Conservation (phyloP, 2,888 invertebrate genomes). For the Trypoxylon attenuatum region DNA sequence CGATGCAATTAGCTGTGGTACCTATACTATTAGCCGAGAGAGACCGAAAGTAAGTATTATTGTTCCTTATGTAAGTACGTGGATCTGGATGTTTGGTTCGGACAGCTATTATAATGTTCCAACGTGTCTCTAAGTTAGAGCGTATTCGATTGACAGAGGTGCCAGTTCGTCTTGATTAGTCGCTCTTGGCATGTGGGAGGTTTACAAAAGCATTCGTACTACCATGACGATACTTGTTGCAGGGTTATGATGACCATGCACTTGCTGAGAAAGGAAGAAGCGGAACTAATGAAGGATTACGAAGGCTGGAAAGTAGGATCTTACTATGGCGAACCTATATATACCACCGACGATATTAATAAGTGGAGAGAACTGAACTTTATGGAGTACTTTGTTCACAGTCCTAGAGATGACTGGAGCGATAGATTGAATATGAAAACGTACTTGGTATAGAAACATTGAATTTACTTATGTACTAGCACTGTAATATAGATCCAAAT, state of each 20-base stretch:
- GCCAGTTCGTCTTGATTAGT: not conserved
- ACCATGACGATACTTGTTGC: slow-evolving; percentile 13
- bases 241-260: slow-evolving; percentile 85
- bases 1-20: slow-evolving; percentile 84
- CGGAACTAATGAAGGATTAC: slow-evolving; percentile 91
- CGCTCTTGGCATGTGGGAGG: not conserved
- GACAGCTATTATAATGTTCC: too few species aligned
- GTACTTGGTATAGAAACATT: slow-evolving; percentile 75
- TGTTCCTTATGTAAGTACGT: not conserved
- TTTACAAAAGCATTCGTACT: not conserved
- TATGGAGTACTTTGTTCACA: not conserved
- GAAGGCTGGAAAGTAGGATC: slow-evolving; percentile 95
- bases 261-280: slow-evolving; percentile 88
- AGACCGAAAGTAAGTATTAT: slow-evolving; percentile 83
- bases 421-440: not conserved
- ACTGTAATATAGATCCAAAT: not conserved
- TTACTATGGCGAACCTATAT: slow-evolving; percentile 89
- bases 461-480: not conserved
- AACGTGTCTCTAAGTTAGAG: too few species aligned
- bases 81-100: too few species aligned
- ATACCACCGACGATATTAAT: slow-evolving; percentile 55
- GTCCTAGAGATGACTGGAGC: too few species aligned
- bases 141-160: not conserved
- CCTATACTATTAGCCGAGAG: slow-evolving; percentile 89
- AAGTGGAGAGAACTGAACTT: not conserved